A percentile compares a stretch with the other conserved stretches of the same genome.
phyloP scores from a whole-genome alignment of 1,140 invertebrate genomes.

The Zeugodacus cucurbitae region DNA sequence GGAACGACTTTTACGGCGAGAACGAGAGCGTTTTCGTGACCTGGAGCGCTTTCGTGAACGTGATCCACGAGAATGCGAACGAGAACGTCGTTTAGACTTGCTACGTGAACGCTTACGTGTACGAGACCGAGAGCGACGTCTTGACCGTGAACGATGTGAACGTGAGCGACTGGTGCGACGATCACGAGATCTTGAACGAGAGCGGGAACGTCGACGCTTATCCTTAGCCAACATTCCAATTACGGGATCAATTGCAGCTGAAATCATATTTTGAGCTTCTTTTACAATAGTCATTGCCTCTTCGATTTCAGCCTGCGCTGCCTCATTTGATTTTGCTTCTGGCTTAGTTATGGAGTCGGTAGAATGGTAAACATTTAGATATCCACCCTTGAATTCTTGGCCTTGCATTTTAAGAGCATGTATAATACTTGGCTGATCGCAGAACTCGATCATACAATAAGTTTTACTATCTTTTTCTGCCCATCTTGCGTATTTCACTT shows the following conservation, averaged over 20 bases:
- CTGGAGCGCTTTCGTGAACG: conserved; percentile 68
- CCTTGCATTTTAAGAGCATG: conserved; percentile 91
- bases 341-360: conserved; percentile 92
- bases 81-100: conserved; percentile 68
- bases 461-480: conserved; percentile 82
- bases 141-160: conserved; percentile 71
- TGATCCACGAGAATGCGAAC: conserved; percentile 69
- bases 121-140: conserved; percentile 62
- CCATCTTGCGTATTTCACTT: conserved; percentile 95
- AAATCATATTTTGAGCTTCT: conserved; percentile 93
- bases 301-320: conserved; percentile 94
- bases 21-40: conserved; percentile 52
- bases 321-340: conserved; percentile 93
- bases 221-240: conserved; percentile 87
- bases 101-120: conserved; percentile 67
- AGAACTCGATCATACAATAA: conserved; percentile 93
- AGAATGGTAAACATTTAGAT: conserved; percentile 84
- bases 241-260: conserved; percentile 91
- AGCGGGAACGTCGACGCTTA: conserved; percentile 74
- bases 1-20: conserved; percentile 44
- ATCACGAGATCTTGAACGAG: conserved; percentile 70
- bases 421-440: conserved; percentile 89
- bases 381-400: conserved; percentile 73
- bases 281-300: conserved; percentile 97
- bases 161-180: conserved; percentile 73